These are phyloP conservation scores for Phlogophora meticulosa DNA, from an alignment of 2,888 invertebrate species.

Conservation along the genomic window DNA sequence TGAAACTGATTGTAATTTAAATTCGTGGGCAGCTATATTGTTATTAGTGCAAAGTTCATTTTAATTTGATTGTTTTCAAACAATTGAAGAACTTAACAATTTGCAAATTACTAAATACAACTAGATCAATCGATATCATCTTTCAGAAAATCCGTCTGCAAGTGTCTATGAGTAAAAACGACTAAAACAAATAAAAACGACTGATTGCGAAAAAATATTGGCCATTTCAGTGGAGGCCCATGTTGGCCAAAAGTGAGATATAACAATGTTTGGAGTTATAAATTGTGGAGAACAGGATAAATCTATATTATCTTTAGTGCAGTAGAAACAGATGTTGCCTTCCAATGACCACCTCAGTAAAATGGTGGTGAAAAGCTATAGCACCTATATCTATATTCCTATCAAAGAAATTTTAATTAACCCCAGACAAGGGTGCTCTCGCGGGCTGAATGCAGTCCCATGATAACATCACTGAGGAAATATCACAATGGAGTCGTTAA, in stretches of 20 bases:
- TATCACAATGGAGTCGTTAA: not conserved
- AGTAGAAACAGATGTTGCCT: slow-evolving; percentile 5
- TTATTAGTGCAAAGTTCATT: not conserved
- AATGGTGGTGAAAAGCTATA: not conserved
- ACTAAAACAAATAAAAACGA: no score
- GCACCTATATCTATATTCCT: not conserved
- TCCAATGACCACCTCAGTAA: not conserved
- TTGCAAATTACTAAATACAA: not conserved
- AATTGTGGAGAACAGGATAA: not conserved
- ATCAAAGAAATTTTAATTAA: slow-evolving; percentile 11
- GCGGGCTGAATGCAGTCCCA: not conserved
- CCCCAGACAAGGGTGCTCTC: not conserved
- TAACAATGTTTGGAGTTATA: not conserved
- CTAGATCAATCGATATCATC: no score
- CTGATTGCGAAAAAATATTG: no score
- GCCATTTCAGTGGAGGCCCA: no score
- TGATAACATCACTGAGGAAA: not conserved
- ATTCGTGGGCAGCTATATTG: not conserved
- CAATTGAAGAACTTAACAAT: not conserved
- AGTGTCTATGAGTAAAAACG: no score
- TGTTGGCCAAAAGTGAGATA: no score
- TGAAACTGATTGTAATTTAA: not conserved
- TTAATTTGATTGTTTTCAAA: not conserved
- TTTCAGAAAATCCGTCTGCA: no score
- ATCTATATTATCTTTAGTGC: not conserved